Evolutionary conservation across 2,888 invertebrate species (phyloP), one percentile per base, ranked within the genome.

Genomic region (Microplitis deprimator): DNA sequence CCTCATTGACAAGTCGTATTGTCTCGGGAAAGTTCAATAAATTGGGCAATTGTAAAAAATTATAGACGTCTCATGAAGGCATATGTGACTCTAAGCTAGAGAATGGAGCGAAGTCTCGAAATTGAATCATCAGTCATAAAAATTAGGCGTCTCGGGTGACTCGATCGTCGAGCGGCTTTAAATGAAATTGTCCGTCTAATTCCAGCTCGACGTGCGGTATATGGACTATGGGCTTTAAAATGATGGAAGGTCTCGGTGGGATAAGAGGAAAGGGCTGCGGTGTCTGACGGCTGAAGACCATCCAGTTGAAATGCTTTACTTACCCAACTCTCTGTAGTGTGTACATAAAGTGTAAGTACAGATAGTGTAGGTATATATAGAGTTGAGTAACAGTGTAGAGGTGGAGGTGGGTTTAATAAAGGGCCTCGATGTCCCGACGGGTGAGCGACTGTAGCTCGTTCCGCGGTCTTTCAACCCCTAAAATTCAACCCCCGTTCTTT

Each of bases 121-220:
- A 86, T 87, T 87, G 85, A 86, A 83, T 83, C 83, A 81, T 85
- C 83, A 81, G 75, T 80, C 77, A 72, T 76, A 65, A 72, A 40
- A 60, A 60, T 72, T 69, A 50, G 50, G 77, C 68, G 76, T 73
- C 76, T 73, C 73, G 75, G 50, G 50, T 50, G 50, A 50, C 81
- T 80, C 82, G 82, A 83, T 81, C 82, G 82, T 68, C 81, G 72
- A 76, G 64, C 73, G 79, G 82, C 85, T 83, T 83, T 81, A 82
- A 86, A 88, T 85, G 85, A 88, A 88, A 88, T 88, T 87, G 87
- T 83, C 85, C 85, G 86, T 85, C 86, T 88, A 88, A 88, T 88
- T 88, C 85, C 82, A 84, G 86, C 84, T 83, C 84, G 83, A 79
- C 81, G 79, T 77, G 77, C 73, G 50, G 50, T 50, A 50, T 50